A percentile compares a stretch with the other conserved stretches of the same genome.
Evolutionary conservation across 2,888 invertebrate genomes (phyloP).

Genomic region (Clivina fossor): DNA sequence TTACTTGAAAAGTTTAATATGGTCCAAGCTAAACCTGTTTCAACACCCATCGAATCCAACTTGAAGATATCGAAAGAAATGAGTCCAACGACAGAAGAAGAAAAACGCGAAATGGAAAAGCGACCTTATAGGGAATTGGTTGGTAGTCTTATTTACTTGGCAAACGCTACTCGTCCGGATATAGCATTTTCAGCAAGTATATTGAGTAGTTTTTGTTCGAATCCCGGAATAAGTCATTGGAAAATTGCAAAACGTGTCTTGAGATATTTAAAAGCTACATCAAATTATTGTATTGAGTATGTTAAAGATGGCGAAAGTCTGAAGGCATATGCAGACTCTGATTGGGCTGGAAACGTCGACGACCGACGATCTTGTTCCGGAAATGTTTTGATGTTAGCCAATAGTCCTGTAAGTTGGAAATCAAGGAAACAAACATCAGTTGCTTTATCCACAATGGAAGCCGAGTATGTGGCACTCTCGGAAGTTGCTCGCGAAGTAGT

Average conservation of each 20-base stretch:
- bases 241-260: conserved; percentile 35
- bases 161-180: conserved; percentile 34
- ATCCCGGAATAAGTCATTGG: conserved; percentile 31
- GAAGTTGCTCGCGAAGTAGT: neutral
- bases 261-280: conserved; percentile 13
- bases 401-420: conserved; percentile 30
- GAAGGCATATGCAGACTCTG: conserved; percentile 2
- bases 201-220: conserved; percentile 34
- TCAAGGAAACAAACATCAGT: conserved; percentile 2
- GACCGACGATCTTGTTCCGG: too few species aligned
- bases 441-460: conserved; percentile 4
- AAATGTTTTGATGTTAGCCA: conserved; percentile 20
- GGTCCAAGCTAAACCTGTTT: too few species aligned
- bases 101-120: too few species aligned
- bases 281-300: neutral
- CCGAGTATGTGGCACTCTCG: neutral
- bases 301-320: neutral
- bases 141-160: too few species aligned
- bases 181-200: conserved; percentile 35
- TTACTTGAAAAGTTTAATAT: too few species aligned
- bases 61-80: too few species aligned
- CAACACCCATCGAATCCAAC: too few species aligned
- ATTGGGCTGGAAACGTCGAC: too few species aligned
- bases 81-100: too few species aligned
- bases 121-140: too few species aligned